Evolutionary conservation across 2,797 vertebrate genomes (phyloP).

Genomic region (Monodelphis domestica): DNA sequence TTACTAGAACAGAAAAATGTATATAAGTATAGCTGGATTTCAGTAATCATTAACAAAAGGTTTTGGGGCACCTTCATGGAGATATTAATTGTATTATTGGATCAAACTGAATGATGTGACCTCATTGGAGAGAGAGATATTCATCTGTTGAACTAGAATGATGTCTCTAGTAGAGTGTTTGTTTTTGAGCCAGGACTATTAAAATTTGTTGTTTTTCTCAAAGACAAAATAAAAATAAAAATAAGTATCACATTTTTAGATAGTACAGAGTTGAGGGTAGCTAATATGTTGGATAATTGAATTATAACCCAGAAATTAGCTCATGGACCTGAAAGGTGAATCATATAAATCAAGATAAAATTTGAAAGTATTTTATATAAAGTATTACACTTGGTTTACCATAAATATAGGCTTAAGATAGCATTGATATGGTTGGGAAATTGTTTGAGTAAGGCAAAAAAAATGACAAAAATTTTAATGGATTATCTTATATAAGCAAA

Average conservation of each 20-base stretch:
- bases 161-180: background rate
- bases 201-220: background rate
- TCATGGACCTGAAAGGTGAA: background rate
- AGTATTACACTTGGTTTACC: background rate
- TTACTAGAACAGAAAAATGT: background rate
- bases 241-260: background rate
- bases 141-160: background rate
- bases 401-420: background rate
- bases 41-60: background rate
- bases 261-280: background rate
- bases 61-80: background rate
- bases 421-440: background rate
- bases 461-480: background rate
- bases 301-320: background rate
- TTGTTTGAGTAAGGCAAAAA: background rate
- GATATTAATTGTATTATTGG: background rate
- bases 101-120: background rate
- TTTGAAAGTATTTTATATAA: background rate
- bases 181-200: background rate
- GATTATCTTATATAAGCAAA: background rate
- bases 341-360: background rate
- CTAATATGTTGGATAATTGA: background rate
- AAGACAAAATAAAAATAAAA: background rate
- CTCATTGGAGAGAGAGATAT: background rate
- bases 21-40: background rate